Evolutionary conservation across 2,888 invertebrate species (phyloP), one percentile per base, ranked within the genome.

Genomic region (Stenodema calcarata): DNA sequence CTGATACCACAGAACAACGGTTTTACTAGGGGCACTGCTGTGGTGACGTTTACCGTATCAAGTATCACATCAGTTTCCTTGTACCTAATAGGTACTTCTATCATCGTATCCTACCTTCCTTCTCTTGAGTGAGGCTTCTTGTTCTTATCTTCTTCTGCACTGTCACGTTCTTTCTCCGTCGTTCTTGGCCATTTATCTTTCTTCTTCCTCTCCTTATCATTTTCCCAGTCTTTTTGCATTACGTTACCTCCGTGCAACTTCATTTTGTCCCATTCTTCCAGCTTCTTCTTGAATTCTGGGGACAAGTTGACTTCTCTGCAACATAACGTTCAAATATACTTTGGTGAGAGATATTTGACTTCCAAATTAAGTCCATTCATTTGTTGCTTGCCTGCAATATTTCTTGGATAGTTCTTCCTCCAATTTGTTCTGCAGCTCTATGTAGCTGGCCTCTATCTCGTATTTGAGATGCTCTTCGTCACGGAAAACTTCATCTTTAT

Each of bases 261-360:
- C 90, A 94, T 94, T 84, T 94, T 94, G 90, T 97, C 95, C 97
- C 97, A 97, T 91, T 97, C 97, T 89, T 95, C 94, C 41, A 97
- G 91, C 90, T 97, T 97, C 91, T 96, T 96, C 80, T 95, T 93
- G 90, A 96, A 96, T 90, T 96, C 96, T 0, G 95, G 94, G 0
- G 95, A 95, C 7, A 96, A 91, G 90, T 95, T 94, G n/a, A 82
- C 82, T 35, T 82, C 82, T 70, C 82, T 82, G 41, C 12, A 70
- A 50, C 2, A 78, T 12, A 14, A 35, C 35, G 35, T 35, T 35
- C 7, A 54, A 3, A 11, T 54, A 54, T 54, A 54, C 4, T 4
- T 16, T 11, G 18, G 16, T 54, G 54, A 2, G 54, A 6, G 3
- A 6, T 4, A 54, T n/a, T 3, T 54, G n/a, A 54, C 54, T 54